Base-by-base conservation (phyloP, 2,797 vertebrate genomes). In the Aselliscus stoliczkanus region DNA sequence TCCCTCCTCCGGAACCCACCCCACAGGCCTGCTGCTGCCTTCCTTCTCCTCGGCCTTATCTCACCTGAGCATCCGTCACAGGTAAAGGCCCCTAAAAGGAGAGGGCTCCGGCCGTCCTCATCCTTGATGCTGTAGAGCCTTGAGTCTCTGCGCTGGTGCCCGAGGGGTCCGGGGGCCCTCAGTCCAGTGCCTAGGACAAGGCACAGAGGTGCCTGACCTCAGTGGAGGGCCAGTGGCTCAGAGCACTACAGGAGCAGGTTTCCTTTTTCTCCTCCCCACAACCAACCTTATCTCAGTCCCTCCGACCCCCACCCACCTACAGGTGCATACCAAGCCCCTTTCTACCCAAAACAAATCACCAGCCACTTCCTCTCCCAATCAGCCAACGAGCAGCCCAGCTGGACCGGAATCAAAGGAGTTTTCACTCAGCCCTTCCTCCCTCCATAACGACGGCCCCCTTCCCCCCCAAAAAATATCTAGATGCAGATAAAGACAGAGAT, bases 291-390 rank as follows among this genome's bases (percentile, higher is more conserved):
- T 44, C 21, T 13, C 1, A 1, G 58, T 39, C 50, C 65, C 58
- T 34, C 70, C 1, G 12, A 54, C 47, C 81, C 69, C 65, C 52
- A 58, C 23, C 88, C 42, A 27, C 79, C 47, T 69, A 15, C 23
- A 70, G 88, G 62, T 10, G 0, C 72, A 8, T 25, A 77, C 69
- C 0, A 20, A 56, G 54, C 64, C 79, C 82, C 85, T 39, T 95
- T 73, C 69, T 64, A 56, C 80, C 91, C 86, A 1, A 93, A 94
- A 76, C 87, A 90, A 84, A 70, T 81, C 67, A 93, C 92, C 92
- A 94, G 89, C 88, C 87, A 92, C 96, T 97, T 97, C 96, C 96
- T 96, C 87, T 77, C 75, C 94, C 89, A 64, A 67, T 69, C 90
- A 39, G 83, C 72, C 79, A 83, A 64, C 8, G 1, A 81, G 82